Base-by-base conservation (phyloP, 2,797 vertebrate genomes). In the Sebastes nivosus region DNA sequence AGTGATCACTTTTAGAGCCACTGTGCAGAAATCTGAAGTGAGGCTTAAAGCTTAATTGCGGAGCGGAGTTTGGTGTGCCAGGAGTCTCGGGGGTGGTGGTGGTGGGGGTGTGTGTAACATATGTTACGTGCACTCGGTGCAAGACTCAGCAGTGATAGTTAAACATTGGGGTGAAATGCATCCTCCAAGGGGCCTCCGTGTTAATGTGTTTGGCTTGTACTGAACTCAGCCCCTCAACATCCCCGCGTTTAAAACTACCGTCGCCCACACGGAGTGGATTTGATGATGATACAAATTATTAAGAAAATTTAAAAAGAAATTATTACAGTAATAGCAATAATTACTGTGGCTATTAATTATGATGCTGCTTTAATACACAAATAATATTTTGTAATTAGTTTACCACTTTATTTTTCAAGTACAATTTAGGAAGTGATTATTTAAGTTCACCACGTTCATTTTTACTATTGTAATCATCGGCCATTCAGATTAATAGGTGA, bases 191-290 rank as follows among this genome's bases (percentile, higher is more conserved):
- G 91, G 89, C 88, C 87, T 85, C 83, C n/a, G 86, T 89, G 92
- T 87, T 94, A 94, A 94, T 93, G 84, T 90, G 86, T 91, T 91
- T 87, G 92, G 88, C 91, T 93, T 88, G 81, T 88, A 78, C 92
- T 93, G 93, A 86, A 93, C 87, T 88, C 92, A 79, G 67, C 91
- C 89, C 85, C 89, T 91, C 91, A 80, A 83, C 80, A 88, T 87
- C 92, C 65, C 82, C 88, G 87, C 93, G 82, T 85, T 82, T 77
- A 67, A 80, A 81, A 80, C 32, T 86, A 84, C 18, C 59, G 18
- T 64, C 57, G 50, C 73, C 71, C 69, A 63, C 64, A 61, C 68
- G 25, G 29, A 66, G 67, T 59, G 38, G 66, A 54, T 27, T 88
- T 83, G 78, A 42, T 71, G 52, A 90, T 88, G 63, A 73, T 55